Evolutionary conservation across 1,140 invertebrate species (phyloP), one percentile per base, ranked within the genome.

Genomic region (Diorhabda sublineata): DNA sequence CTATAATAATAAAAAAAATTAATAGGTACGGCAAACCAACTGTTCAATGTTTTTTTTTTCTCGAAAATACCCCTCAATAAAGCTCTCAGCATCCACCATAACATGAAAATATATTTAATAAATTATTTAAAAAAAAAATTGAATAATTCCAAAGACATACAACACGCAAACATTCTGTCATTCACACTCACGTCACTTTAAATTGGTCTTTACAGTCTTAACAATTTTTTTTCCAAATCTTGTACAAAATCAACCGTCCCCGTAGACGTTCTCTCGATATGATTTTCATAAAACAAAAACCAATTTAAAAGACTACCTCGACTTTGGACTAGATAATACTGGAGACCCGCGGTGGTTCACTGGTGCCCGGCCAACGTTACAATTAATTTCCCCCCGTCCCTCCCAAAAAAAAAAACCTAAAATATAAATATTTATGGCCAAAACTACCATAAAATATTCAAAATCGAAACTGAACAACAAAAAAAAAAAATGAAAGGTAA

Each of bases 261-360:
- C 57, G 26, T 11, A 58, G n/a, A 58, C 26, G n/a, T 58, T 3
- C 26, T 5, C 26, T 58, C 57, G 57, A 58, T 58, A 11, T 58
- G 5, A 58, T 58, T 26, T 26, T 26, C n/a, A 26, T 58, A 11
- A 61, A 61, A 4, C 59, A 9, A 11, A 47, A 44, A 57, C 63
- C 63, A 64, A 64, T 42, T 26, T 45, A 52, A 56, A 47, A 56
- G 65, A 60, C 65, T 60, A 52, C 65, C 67, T 69, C 66, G 68
- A 74, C 75, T 73, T 75, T 80, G 78, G 79, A 80, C 78, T 81
- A 80, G 79, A 80, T 79, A 80, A 81, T 80, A 81, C 79, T 80
- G 80, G 80, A 79, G 76, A 79, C 73, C 76, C 76, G 75, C 74
- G 69, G 72, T 64, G 62, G 61, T 74, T 52, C 71, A 74, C 71